Evolutionary conservation across 2,888 invertebrate species (phyloP), one percentile per base, ranked within the genome.

Genomic region (Athalia circularis): DNA sequence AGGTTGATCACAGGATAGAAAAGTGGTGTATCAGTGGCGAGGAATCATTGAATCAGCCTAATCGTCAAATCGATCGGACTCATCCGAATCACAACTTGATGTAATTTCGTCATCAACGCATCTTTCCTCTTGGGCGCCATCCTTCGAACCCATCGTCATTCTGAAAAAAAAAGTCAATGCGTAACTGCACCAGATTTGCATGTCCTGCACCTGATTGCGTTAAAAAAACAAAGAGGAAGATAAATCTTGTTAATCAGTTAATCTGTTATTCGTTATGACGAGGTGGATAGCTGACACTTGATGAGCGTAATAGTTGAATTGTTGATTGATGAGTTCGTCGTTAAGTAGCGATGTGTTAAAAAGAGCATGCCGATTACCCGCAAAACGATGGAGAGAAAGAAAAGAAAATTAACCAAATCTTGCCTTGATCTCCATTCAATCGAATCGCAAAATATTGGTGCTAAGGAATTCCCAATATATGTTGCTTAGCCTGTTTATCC

Each of bases 401-500:
- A 62, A 62, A 47, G 59, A 61, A 59, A 4, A 72, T 5, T 11
- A 70, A 6, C 54, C 8, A 57, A 15, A 43, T 75, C 62, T 62
- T 75, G 75, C 75, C 75, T 74, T 74, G 54, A 43, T 9, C 11
- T 74, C 29, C 13, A 47, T 62, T 75, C 62, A 48, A 74, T 47
- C 11, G 70, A 74, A 62, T 61, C 74, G 13, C 8, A 5, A 61
- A 54, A 48, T 48, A 61, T 47, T 29, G 48, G 54, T 13, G 50
- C 65, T 74, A 78, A 54, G 75, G 47, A 11, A 65, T 81, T 77
- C 83, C 87, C 77, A 82, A 80, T 79, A 87, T 83, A 80, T 89
- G 89, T 78, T 86, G 86, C 77, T 85, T 84, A 79, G 89, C 89
- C 77, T 85, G 85, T 82, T 85, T 88, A 80, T 89, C 89, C 84